phyloP scores from a whole-genome alignment of 2,113 vertebrate genomes.

The Stegostoma tigrinum region DNA sequence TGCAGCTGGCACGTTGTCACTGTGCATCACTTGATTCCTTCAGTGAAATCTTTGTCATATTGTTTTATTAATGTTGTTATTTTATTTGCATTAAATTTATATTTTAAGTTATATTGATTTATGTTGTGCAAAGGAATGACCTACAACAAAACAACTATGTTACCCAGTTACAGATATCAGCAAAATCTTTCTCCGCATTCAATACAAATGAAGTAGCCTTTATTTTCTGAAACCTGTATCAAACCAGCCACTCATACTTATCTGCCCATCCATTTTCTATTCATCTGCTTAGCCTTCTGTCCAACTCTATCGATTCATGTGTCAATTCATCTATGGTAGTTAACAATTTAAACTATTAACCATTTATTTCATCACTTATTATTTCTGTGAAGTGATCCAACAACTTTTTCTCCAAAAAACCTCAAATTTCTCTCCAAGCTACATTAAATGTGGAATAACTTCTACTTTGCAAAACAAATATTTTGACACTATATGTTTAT shows the following conservation, averaged over 20 bases:
- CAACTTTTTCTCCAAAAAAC: background rate
- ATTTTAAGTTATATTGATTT: background rate
- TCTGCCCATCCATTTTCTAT: background rate
- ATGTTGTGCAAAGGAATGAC: background rate
- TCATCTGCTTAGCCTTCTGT: background rate
- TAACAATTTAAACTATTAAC: background rate
- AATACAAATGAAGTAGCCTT: background rate
- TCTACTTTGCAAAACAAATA: background rate
- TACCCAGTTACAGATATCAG: background rate
- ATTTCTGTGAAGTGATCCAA: background rate
- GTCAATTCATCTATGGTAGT: background rate
- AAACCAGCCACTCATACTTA: background rate
- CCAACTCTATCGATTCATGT: background rate
- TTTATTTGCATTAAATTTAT: background rate
- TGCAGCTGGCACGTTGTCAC: background rate
- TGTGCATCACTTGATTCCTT: background rate
- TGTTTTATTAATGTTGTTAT: background rate
- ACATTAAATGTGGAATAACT: background rate
- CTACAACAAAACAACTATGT: too few relatives aligned
- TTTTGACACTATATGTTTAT: background rate
- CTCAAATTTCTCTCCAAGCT: too few relatives aligned
- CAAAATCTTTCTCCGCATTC: background rate
- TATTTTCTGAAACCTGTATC: background rate
- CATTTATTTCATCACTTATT: slow-evolving; percentile 21
- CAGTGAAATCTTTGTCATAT: background rate